phyloP scores from a whole-genome alignment of 2,113 vertebrate species.

The Nettapus auritus region DNA sequence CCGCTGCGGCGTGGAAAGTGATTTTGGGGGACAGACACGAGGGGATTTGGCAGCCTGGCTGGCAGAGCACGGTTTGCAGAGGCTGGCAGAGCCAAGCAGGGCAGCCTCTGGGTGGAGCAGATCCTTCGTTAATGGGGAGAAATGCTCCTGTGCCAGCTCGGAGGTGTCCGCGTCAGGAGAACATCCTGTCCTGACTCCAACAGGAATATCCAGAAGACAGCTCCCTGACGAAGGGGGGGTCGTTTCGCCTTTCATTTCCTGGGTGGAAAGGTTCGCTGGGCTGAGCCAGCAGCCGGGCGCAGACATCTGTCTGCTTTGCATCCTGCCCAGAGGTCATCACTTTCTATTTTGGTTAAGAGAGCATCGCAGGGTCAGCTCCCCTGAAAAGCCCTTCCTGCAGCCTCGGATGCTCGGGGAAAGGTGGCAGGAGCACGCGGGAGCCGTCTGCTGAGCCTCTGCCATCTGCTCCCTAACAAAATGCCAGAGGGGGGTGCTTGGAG shows the following conservation, averaged over 20 bases:
- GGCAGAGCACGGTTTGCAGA: not conserved
- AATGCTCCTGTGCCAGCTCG: not conserved
- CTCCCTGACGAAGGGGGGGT: not conserved
- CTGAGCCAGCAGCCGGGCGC: constrained; percentile 47
- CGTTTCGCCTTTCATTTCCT: constrained; percentile 40
- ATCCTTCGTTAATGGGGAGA: rapidly evolving
- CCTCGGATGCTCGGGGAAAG: not conserved
- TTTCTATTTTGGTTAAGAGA: constrained; percentile 53
- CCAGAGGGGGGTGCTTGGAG: not conserved
- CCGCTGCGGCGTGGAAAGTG: not conserved
- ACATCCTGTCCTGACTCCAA: constrained; percentile 15
- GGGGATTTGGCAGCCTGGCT: not conserved
- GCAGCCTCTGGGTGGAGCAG: not conserved
- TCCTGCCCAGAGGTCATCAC: constrained; percentile 36
- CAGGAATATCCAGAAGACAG: not conserved
- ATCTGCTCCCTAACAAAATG: not conserved
- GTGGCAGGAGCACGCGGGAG: not conserved
- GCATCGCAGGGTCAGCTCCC: constrained; percentile 2
- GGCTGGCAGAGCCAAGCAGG: not conserved
- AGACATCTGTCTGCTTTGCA: constrained; percentile 46
- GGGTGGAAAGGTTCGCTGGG: constrained; percentile 47
- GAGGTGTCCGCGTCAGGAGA: not conserved
- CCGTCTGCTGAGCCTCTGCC: not conserved
- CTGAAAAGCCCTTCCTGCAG: constrained; percentile 1
- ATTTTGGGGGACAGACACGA: not conserved